Evolutionary conservation across 1,140 invertebrate genomes (phyloP).

Genomic region (Drosophila elegans): DNA sequence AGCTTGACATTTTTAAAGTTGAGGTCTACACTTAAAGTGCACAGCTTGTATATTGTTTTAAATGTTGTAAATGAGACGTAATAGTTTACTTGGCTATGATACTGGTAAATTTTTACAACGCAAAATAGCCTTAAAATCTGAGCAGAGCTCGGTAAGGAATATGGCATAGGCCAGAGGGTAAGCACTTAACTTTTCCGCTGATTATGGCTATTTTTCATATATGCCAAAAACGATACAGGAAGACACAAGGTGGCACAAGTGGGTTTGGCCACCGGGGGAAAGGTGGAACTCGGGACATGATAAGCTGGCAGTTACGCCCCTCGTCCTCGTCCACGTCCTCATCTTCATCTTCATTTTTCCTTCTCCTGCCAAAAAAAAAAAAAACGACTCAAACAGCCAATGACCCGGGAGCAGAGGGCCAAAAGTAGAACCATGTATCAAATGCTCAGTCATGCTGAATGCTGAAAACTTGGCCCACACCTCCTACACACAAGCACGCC

Average conservation of each 20-base stretch:
- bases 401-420: conserved; percentile 22
- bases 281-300: neutral
- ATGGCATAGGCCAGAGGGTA: neutral
- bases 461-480: conserved; percentile 35
- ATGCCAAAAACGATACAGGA: conserved; percentile 38
- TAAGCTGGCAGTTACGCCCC: conserved; percentile 8
- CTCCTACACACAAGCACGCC: too few species aligned
- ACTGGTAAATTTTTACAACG: neutral
- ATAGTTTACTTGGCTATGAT: too few species aligned
- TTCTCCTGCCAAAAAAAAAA: conserved; percentile 1
- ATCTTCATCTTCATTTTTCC: neutral
- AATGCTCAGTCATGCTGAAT: conserved; percentile 68
- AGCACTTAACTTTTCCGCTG: conserved; percentile 13
- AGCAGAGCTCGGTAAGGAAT: neutral
- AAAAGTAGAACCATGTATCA: conserved; percentile 25
- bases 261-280: conserved; percentile 13
- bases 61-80: too few species aligned
- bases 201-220: conserved; percentile 31
- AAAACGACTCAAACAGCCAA: conserved; percentile 31
- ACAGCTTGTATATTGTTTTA: neutral
- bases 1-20: too few species aligned
- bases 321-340: neutral
- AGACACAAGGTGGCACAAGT: conserved; percentile 10
- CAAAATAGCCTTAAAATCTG: neutral
- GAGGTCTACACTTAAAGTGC: too few species aligned